These are phyloP conservation scores for Ceratina japonica DNA, from an alignment of 1,140 invertebrate species.

Conservation along the genomic window DNA sequence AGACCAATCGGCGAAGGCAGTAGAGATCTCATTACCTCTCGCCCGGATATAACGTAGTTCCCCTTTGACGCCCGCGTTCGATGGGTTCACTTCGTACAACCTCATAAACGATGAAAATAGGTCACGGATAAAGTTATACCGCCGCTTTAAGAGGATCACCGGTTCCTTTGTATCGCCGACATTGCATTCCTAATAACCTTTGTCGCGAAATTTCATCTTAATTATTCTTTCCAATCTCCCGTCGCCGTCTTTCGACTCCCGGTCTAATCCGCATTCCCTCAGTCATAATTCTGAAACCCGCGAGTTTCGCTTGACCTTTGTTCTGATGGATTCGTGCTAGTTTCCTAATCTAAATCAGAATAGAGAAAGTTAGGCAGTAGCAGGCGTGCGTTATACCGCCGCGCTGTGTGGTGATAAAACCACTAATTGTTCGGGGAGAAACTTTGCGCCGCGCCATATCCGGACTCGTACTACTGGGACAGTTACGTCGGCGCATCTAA, in stretches of 20 bases:
- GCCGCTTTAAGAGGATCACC: conserved; percentile 28
- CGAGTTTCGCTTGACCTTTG: not conserved
- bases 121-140: conserved; percentile 55
- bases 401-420: conserved; percentile 37
- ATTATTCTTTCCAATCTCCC: not conserved
- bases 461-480: conserved; percentile 13
- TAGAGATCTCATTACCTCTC: conserved; percentile 50
- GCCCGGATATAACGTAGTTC: conserved; percentile 53
- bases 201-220: conserved; percentile 31
- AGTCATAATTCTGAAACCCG: not conserved
- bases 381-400: conserved; percentile 10
- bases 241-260: too few relatives aligned
- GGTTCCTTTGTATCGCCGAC: conserved; percentile 23
- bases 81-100: conserved; percentile 50
- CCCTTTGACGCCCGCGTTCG: conserved; percentile 58
- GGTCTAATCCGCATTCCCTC: too few relatives aligned
- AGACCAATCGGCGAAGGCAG: conserved; percentile 33
- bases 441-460: conserved; percentile 21
- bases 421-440: conserved; percentile 42
- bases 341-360: not conserved
- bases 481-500: not conserved
- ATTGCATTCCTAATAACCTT: conserved; percentile 34
- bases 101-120: conserved; percentile 52
- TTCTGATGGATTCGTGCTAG: not conserved
- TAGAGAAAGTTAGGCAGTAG: not conserved